These are phyloP conservation scores for Poeciliopsis gracilis DNA, from an alignment of 2,797 vertebrate genomes.

Conservation along the genomic window DNA sequence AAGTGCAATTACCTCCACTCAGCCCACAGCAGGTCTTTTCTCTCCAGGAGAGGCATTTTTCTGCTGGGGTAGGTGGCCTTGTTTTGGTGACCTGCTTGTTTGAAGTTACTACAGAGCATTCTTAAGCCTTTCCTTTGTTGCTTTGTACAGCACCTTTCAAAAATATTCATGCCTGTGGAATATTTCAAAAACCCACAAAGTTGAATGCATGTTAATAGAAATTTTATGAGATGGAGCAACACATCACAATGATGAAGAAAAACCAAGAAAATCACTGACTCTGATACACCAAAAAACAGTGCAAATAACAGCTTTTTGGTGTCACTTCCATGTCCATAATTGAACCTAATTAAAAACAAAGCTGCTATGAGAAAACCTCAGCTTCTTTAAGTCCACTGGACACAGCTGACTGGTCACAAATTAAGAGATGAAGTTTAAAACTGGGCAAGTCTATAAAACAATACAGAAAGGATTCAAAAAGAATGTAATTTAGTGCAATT, in stretches of 20 bases:
- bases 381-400: neutral
- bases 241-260: neutral
- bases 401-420: neutral
- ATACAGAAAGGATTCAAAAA: neutral
- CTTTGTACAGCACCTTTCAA: neutral
- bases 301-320: neutral
- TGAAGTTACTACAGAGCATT: neutral
- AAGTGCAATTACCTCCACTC: constrained; percentile 13
- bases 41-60: neutral
- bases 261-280: neutral
- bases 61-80: neutral
- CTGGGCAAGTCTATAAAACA: neutral
- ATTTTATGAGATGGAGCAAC: neutral
- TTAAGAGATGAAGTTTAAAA: neutral
- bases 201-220: neutral
- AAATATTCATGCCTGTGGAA: neutral
- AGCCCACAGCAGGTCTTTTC: neutral
- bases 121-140: neutral
- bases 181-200: neutral
- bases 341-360: neutral
- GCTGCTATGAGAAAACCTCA: neutral
- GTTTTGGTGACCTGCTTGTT: neutral
- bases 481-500: neutral
- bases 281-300: too few relatives aligned
- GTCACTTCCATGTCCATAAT: neutral